Base-by-base conservation (phyloP, 2,888 invertebrate species). In the Anarsia innoxiella region DNA sequence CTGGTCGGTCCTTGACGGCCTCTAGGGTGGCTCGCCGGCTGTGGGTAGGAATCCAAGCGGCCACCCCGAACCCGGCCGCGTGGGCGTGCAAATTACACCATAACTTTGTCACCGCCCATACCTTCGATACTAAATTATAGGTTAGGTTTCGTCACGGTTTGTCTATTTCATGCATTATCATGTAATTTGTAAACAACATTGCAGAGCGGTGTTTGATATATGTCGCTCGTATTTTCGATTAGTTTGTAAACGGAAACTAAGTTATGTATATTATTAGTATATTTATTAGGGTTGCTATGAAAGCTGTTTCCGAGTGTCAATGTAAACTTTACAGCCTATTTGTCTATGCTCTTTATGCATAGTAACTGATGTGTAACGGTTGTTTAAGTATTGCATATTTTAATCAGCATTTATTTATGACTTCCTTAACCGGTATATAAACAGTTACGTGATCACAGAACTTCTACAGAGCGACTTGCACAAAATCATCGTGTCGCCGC, bases 401-500 rank as follows among this genome's bases (percentile, higher is more conserved):
- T n/a, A n/a, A n/a, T n/a, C n/a, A n/a, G n/a, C n/a, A n/a, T n/a
- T n/a, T n/a, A n/a, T n/a, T n/a, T n/a, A n/a, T n/a, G n/a, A n/a
- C n/a, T 66, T 66, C 74, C 76, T 82, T 68, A 58, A 75, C 73
- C 54, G 58, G 52, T 45, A 29, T 40, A 28, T 23, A 34, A 54
- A 52, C 87, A 99, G 98, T 88, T 99, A 99, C 88, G 98, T 99
- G 75, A 96, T 99, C 85, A 99, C 99, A 54, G 99, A 99, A 88
- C 90, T 99, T 64, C 93, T 99, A 78, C 99, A 99, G 88, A 98
- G 97, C 80, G 99, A 99, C 90, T 90, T 99, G 64, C 99, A 99
- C 89, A 99, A 99, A 90, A 99, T 99, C 82, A 99, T 99, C 85
- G 99, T 99, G 63, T 99, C 99, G 59, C 97, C 98, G 53, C 99